Evolutionary conservation across 2,113 vertebrate genomes (phyloP).

Genomic region (Nymphicus hollandicus): DNA sequence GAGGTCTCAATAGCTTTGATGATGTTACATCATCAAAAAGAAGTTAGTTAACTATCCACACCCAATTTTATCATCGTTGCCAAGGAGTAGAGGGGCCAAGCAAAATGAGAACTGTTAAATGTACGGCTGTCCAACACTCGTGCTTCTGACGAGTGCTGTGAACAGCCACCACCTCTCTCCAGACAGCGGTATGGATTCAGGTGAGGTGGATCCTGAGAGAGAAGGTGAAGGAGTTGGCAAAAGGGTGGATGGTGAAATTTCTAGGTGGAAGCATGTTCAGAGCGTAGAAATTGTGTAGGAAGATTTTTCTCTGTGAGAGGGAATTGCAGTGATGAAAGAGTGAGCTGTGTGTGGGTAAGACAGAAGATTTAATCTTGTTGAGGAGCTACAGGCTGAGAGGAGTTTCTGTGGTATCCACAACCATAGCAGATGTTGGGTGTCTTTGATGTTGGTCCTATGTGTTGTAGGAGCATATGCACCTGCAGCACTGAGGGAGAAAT

Average conservation of each 20-base stretch:
- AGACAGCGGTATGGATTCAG: background rate
- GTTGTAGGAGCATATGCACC: background rate
- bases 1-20: background rate
- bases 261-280: background rate
- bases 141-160: background rate
- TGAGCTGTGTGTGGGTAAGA: background rate
- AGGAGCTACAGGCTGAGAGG: background rate
- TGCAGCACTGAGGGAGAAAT: background rate
- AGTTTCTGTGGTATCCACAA: background rate
- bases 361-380: background rate
- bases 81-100: background rate
- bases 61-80: background rate
- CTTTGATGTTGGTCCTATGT: background rate
- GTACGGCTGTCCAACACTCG: background rate
- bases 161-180: background rate
- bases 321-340: background rate
- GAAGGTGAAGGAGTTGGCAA: background rate
- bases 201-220: background rate
- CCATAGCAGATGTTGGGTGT: accelerated
- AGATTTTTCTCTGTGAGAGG: background rate
- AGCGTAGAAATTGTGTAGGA: background rate
- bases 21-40: background rate
- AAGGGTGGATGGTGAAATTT: background rate
- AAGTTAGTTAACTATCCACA: background rate
- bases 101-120: background rate